Evolutionary conservation across 2,888 invertebrate genomes (phyloP).

Genomic region (Himalopsyche anomala): DNA sequence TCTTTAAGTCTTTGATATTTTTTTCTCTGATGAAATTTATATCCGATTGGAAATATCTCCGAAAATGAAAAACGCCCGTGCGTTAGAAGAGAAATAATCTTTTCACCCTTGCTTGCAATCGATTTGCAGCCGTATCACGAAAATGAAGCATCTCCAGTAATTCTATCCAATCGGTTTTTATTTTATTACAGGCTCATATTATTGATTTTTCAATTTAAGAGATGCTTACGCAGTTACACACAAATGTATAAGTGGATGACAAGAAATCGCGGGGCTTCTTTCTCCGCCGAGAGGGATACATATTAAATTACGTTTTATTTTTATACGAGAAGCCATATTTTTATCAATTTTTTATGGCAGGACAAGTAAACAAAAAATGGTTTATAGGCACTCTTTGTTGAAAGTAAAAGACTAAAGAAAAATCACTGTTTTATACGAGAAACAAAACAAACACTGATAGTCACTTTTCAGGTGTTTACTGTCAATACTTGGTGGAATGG

Average conservation of each 20-base stretch:
- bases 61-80: not conserved
- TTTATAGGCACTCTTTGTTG: not conserved
- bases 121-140: constrained; percentile 54
- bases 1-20: not conserved
- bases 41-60: not conserved
- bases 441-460: no score
- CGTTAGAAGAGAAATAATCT: constrained; percentile 47
- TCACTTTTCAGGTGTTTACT: no score
- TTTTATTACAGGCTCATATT: constrained; percentile 54
- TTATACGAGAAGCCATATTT: not conserved
- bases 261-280: constrained; percentile 48
- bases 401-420: not conserved
- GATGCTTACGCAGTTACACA: constrained; percentile 20
- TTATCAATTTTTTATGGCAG: not conserved
- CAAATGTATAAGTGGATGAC: constrained; percentile 31
- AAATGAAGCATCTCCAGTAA: constrained; percentile 57
- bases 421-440: not conserved
- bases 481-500: no score
- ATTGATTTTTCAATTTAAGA: constrained; percentile 60
- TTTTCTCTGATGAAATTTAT: not conserved
- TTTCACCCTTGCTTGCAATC: constrained; percentile 55
- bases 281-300: constrained; percentile 25
- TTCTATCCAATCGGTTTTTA: constrained; percentile 60
- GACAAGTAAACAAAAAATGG: not conserved
- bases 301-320: constrained; percentile 34